Evolutionary conservation across 2,797 vertebrate species (phyloP).

Genomic region (Aulostomus chinensis): DNA sequence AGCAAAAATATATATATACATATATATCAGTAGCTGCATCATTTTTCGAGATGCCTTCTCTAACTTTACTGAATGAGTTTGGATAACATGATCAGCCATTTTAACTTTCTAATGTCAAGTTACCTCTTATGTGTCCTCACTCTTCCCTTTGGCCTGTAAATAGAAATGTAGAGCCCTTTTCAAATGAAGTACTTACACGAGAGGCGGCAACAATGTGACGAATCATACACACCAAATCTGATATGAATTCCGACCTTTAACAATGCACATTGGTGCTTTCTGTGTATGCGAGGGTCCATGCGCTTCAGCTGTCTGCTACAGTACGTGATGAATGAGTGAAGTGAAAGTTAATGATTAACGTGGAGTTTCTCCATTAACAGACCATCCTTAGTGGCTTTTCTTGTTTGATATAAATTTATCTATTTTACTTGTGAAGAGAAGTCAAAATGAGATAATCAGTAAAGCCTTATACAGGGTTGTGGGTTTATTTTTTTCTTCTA

Average conservation of each 20-base stretch:
- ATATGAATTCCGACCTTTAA: constrained; percentile 44
- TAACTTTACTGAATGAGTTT: constrained; percentile 51
- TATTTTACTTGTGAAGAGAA: constrained; percentile 63
- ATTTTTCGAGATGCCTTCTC: constrained; percentile 39
- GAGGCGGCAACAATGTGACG: constrained; percentile 47
- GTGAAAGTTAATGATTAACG: constrained; percentile 32
- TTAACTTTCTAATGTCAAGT: constrained; percentile 70
- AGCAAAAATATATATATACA: constrained; percentile 45
- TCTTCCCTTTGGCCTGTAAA: constrained; percentile 75
- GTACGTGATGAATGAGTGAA: constrained; percentile 43
- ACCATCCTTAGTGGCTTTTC: constrained; percentile 75
- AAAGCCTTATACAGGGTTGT: constrained; percentile 28
- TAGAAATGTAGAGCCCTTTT: constrained; percentile 64
- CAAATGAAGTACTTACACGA: constrained; percentile 64
- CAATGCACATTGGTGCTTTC: constrained; percentile 57
- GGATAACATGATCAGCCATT: constrained; percentile 63
- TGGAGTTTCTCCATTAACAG: constrained; percentile 35
- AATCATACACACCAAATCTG: constrained; percentile 58
- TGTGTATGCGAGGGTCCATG: constrained; percentile 61
- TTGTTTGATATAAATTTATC: constrained; percentile 61
- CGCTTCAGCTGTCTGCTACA: constrained; percentile 37
- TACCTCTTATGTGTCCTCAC: constrained; percentile 50
- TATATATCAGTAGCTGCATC: constrained; percentile 37
- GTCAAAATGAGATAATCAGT: constrained; percentile 75
- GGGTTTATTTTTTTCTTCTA: constrained; percentile 46